Evolutionary conservation across 2,888 invertebrate genomes (phyloP), one percentile per base, ranked within the genome.

Genomic region (Eumacrocentrus americanus): DNA sequence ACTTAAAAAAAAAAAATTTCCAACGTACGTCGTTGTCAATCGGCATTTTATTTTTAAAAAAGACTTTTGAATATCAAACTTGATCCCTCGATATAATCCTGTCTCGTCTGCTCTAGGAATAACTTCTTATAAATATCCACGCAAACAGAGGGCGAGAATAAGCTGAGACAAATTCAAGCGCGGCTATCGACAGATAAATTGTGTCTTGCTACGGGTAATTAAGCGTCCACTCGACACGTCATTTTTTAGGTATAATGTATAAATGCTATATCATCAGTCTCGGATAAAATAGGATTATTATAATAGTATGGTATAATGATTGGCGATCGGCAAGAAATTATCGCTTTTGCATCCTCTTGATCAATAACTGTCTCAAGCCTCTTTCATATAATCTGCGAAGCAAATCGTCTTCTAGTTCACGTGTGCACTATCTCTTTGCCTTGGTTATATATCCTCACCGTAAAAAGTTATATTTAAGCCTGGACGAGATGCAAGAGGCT

Each of bases 401-500:
- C 7, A 11, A 42, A 18, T 18, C 7, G 18, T 2, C 35, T 3
- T 46, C 22, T 48, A 2, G 4, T 46, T 9, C 23, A 12, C 35
- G 35, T 35, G 2, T 35, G n/a, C 2, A 35, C 35, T 4, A 11
- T n/a, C 9, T 7, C 2, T 11, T 35, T 2, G 35, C 35, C 2
- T 7, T 2, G 11, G 9, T 5, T 53, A 9, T 14, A n/a, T 25
- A 42, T 56, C 58, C 64, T 58, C 50, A 56, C 63, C 61, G 64
- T 67, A 68, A 71, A 69, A 62, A 66, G 64, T 66, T 70, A 64
- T 64, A 70, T 69, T 71, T 70, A 66, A 71, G 71, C 68, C 56
- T 18, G 29, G 35, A 67, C 67, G 69, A 70, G 62, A 47, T 40
- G 44, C 63, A n/a, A 46, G 46, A 52, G 35, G 47, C 58, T 70